Conservation (phyloP, 1,140 invertebrate species). For the Neodiprion pinetum region DNA sequence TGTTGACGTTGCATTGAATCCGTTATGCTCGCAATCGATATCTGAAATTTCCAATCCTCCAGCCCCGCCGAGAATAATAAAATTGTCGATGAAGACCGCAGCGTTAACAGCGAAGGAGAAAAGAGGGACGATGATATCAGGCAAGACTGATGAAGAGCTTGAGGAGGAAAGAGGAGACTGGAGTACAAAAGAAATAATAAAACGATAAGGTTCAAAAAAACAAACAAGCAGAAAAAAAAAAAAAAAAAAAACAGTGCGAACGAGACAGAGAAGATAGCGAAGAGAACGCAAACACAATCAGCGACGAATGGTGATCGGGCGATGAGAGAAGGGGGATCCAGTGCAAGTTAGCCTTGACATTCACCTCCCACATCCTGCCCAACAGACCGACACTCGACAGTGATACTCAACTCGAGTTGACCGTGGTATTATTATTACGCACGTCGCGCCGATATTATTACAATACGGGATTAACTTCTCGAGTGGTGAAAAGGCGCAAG, state of each 20-base stretch:
- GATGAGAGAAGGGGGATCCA: slow-evolving; percentile 22
- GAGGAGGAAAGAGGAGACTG: not conserved
- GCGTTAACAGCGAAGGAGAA: too few relatives aligned
- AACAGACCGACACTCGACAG: slow-evolving; percentile 24
- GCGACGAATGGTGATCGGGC: slow-evolving; percentile 14
- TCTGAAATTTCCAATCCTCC: too few relatives aligned
- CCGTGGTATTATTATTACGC: not conserved
- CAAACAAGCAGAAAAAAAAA: not conserved
- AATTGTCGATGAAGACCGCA: too few relatives aligned
- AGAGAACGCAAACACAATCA: slow-evolving; percentile 43
- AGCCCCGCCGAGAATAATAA: too few relatives aligned
- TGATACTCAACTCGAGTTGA: slow-evolving; percentile 32
- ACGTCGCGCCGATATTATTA: not conserved
- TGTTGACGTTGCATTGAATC: too few relatives aligned
- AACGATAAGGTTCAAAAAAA: slow-evolving; percentile 6
- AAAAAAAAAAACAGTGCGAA: not conserved
- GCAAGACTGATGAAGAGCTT: too few relatives aligned
- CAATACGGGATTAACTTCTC: not conserved
- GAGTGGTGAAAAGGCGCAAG: too few relatives aligned
- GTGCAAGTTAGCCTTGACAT: slow-evolving; percentile 46
- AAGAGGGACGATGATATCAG: too few relatives aligned
- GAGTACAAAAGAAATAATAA: not conserved
- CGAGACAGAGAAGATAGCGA: slow-evolving; percentile 38
- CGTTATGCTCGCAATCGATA: too few relatives aligned
- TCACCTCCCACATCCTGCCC: slow-evolving; percentile 47